Conservation (phyloP, 1,140 invertebrate genomes). For the Magallana ariakensis region DNA sequence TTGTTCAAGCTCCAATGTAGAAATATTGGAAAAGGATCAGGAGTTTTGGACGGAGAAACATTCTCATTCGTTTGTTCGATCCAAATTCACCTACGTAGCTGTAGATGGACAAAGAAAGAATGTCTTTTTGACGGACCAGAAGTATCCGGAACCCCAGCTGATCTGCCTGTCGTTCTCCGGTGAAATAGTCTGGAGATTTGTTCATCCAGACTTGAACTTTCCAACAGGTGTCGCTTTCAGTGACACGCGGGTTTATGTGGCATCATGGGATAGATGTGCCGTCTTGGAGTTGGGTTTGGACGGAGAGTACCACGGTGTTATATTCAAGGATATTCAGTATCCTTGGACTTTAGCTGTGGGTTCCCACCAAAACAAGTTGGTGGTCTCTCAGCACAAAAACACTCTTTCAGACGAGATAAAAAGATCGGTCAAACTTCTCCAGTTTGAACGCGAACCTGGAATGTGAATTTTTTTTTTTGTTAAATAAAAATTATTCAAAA, state of each 20-base stretch:
- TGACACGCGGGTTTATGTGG: conserved; percentile 32
- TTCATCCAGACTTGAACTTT: conserved; percentile 45
- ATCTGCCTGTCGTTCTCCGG: conserved; percentile 46
- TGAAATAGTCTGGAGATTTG: conserved; percentile 44
- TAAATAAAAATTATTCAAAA: background rate
- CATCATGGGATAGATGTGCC: conserved; percentile 50
- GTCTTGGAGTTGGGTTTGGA: conserved; percentile 35
- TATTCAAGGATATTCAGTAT: conserved; percentile 35
- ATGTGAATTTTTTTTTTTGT: background rate
- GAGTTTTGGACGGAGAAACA: conserved; percentile 39
- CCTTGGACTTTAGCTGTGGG: conserved; percentile 46
- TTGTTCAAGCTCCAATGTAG: conserved; percentile 36
- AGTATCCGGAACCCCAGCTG: conserved; percentile 53
- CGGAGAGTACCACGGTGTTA: conserved; percentile 30
- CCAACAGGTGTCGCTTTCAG: conserved; percentile 28
- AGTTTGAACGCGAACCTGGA: background rate
- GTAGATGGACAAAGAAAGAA: conserved; percentile 33
- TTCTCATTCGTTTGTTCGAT: conserved; percentile 42
- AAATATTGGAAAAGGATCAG: conserved; percentile 48
- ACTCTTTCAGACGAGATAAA: conserved; percentile 30
- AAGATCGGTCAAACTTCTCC: conserved; percentile 32
- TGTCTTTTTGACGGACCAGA: conserved; percentile 55
- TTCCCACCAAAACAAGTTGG: background rate
- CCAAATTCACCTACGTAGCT: conserved; percentile 51
- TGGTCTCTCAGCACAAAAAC: conserved; percentile 47